Conservation (phyloP, 2,797 vertebrate species). For the Leucoraja ocellata region DNA sequence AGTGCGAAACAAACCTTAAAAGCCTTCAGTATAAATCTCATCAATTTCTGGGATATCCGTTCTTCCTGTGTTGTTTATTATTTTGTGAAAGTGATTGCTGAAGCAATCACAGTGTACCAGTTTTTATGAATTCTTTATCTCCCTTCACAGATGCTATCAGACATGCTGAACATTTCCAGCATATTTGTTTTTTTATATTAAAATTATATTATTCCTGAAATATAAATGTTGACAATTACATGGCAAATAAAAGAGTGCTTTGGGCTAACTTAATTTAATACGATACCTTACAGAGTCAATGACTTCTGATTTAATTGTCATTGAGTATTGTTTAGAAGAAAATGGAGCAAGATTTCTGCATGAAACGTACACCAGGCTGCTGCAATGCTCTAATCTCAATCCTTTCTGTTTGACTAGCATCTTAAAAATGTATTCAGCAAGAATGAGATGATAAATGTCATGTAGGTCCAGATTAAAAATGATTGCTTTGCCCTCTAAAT, state of each 20-base stretch:
- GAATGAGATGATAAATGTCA: not conserved
- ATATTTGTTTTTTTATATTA: no score
- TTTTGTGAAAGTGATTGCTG: not conserved
- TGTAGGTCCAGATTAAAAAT: not conserved
- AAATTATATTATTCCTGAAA: not conserved
- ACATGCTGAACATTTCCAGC: no score
- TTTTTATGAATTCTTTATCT: no score
- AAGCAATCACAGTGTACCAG: not conserved
- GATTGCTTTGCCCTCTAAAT: constrained; percentile 1
- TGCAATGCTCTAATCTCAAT: not conserved
- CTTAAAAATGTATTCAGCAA: not conserved
- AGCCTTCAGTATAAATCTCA: not conserved
- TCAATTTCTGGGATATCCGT: not conserved
- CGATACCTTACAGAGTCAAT: not conserved
- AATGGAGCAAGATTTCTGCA: not conserved
- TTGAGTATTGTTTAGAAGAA: not conserved
- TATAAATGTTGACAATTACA: not conserved
- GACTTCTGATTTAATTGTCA: not conserved
- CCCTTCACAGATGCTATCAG: no score
- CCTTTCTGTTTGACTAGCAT: not conserved
- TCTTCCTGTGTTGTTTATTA: not conserved
- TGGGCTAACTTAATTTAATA: not conserved
- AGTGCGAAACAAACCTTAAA: not conserved
- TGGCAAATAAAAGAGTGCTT: not conserved
- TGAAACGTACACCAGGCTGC: no score